Evolutionary conservation across 2,113 vertebrate species (phyloP).

Genomic region (Gavialis gangeticus): DNA sequence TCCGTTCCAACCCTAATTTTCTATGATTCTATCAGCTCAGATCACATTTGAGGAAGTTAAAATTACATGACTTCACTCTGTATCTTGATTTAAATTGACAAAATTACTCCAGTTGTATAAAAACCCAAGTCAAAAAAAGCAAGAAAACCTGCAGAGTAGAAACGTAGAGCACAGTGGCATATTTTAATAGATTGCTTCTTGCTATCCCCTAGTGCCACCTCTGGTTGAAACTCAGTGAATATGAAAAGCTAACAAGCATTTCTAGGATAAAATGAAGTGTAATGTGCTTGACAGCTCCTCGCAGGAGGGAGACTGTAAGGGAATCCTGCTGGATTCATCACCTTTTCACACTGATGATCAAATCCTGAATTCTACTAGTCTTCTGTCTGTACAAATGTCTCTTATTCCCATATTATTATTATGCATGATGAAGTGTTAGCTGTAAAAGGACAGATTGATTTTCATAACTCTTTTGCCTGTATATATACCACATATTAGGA

Average conservation of each 20-base stretch:
- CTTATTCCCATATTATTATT: background rate
- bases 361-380: background rate
- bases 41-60: background rate
- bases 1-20: too few species aligned
- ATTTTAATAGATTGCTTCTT: slow-evolving; percentile 11
- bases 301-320: background rate
- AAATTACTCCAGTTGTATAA: background rate
- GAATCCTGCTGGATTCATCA: background rate
- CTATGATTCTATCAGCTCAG: too few species aligned
- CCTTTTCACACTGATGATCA: slow-evolving; percentile 2
- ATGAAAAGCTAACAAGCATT: background rate
- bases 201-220: slow-evolving; percentile 42
- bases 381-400: background rate
- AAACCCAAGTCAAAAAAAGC: background rate
- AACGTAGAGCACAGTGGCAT: background rate
- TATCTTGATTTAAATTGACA: background rate
- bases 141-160: background rate
- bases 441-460: background rate
- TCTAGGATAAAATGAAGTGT: slow-evolving; percentile 4
- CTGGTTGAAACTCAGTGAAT: slow-evolving; percentile 24
- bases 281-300: background rate
- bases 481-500: background rate
- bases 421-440: background rate
- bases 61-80: background rate
- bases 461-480: background rate